Evolutionary conservation across 2,797 vertebrate species (phyloP).

Genomic region (Propithecus perrieri): DNA sequence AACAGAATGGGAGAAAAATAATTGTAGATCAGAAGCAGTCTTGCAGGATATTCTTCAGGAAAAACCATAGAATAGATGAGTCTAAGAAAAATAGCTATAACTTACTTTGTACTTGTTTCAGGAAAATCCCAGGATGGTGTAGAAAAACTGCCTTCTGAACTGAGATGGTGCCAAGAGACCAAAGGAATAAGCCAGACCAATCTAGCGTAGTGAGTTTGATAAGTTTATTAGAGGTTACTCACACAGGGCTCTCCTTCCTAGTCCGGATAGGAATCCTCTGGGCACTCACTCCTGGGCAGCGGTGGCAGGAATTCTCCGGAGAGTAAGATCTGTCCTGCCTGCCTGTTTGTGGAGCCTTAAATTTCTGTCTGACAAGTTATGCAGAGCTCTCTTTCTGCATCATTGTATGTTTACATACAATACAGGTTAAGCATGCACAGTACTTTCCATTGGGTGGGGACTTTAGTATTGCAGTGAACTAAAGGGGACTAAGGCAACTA

Average conservation of each 20-base stretch:
- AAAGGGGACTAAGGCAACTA: neutral
- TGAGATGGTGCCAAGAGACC: neutral
- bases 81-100: neutral
- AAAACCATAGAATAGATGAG: neutral
- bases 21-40: neutral
- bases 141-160: neutral
- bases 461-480: neutral
- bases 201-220: neutral
- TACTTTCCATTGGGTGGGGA: neutral
- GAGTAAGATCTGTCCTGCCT: neutral
- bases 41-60: slow-evolving; percentile 23
- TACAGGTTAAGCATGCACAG: neutral
- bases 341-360: neutral
- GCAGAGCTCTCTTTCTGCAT: neutral
- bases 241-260: neutral
- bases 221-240: neutral
- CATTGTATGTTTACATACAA: neutral
- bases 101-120: neutral
- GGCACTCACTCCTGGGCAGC: neutral
- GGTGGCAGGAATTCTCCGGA: neutral
- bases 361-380: neutral
- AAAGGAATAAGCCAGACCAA: neutral
- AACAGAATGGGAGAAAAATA: slow-evolving; percentile 12
- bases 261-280: neutral
- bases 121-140: neutral